phyloP scores from a whole-genome alignment of 2,888 invertebrate genomes.

The Agrotis exclamationis region DNA sequence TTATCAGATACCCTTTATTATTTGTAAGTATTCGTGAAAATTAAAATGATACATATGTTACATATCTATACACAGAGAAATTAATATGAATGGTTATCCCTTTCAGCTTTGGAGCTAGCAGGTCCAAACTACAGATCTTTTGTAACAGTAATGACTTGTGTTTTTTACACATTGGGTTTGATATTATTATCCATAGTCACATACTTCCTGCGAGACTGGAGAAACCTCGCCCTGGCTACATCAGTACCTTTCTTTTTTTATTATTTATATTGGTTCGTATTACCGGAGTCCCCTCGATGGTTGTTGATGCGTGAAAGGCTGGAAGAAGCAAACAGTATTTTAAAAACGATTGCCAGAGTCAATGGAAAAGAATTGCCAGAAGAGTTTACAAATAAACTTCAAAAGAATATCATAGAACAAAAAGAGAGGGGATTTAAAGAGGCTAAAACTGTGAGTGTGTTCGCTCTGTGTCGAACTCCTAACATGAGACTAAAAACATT shows the following conservation, averaged over 20 bases:
- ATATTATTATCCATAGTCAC: constrained; percentile 96
- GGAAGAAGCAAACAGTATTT: constrained; percentile 95
- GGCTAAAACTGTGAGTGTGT: constrained; percentile 88
- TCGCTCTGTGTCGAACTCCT: constrained; percentile 94
- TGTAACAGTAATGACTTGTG: constrained; percentile 97
- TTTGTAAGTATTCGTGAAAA: constrained; percentile 92
- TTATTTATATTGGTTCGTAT: constrained; percentile 96
- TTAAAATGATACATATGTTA: not conserved
- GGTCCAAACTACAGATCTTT: constrained; percentile 98
- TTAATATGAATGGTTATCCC: constrained; percentile 8
- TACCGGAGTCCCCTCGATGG: constrained; percentile 98
- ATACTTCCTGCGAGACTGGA: constrained; percentile 96
- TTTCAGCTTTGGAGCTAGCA: constrained; percentile 96
- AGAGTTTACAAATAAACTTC: constrained; percentile 93
- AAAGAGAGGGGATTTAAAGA: constrained; percentile 89
- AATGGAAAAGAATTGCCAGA: constrained; percentile 95
- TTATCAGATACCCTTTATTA: constrained; percentile 98
- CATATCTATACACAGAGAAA: not conserved
- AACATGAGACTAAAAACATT: constrained; percentile 97
- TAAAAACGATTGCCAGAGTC: constrained; percentile 94
- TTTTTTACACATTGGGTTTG: constrained; percentile 97
- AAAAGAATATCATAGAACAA: constrained; percentile 93
- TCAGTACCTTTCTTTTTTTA: constrained; percentile 96
- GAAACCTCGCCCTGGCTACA: constrained; percentile 94
- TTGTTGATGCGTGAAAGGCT: constrained; percentile 95